A percentile compares a stretch with the other conserved stretches of the same genome.
These are phyloP conservation scores for Trididemnum clinides DNA, from an alignment of 23 tunicate genomes.

Conservation along the genomic window DNA sequence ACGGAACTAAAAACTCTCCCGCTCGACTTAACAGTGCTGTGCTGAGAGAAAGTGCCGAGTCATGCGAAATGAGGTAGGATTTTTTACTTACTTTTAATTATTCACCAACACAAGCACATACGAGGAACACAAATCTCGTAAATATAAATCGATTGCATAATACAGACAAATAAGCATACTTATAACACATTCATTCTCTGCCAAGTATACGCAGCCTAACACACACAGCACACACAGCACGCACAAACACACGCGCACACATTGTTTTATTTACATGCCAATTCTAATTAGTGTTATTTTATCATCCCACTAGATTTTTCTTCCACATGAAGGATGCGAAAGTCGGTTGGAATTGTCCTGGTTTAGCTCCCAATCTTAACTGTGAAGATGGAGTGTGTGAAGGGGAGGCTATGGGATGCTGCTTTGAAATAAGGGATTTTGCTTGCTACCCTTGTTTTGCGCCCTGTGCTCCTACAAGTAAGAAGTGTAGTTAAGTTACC, in stretches of 20 bases:
- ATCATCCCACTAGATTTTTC: conserved; percentile 50
- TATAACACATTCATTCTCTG: too few species aligned
- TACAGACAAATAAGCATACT: too few species aligned
- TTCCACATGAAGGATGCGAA: conserved; percentile 77
- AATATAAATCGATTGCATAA: too few species aligned
- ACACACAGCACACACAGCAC: too few species aligned
- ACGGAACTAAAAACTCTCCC: conserved; percentile 70
- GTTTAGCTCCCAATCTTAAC: conserved; percentile 66
- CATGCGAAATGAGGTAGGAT: conserved; percentile 86
- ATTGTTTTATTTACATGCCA: too few species aligned
- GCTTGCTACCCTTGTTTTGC: conserved; percentile 87
- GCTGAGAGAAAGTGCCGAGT: conserved; percentile 70
- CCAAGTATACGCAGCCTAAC: too few species aligned
- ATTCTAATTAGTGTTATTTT: too few species aligned
- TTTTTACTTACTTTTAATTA: too few species aligned
- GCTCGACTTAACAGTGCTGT: conserved; percentile 66
- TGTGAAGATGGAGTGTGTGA: conserved; percentile 84
- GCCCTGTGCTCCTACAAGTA: conserved; percentile 63
- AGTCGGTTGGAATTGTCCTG: conserved; percentile 92
- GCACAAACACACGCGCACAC: too few species aligned
- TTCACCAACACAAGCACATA: too few species aligned
- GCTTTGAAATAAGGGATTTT: conserved; percentile 63
- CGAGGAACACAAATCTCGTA: too few species aligned
- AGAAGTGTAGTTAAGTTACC: too few species aligned
- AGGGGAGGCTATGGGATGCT: conserved; percentile 83